Base-by-base conservation (phyloP, 2,888 invertebrate species). In the Plemyria rubiginata region DNA sequence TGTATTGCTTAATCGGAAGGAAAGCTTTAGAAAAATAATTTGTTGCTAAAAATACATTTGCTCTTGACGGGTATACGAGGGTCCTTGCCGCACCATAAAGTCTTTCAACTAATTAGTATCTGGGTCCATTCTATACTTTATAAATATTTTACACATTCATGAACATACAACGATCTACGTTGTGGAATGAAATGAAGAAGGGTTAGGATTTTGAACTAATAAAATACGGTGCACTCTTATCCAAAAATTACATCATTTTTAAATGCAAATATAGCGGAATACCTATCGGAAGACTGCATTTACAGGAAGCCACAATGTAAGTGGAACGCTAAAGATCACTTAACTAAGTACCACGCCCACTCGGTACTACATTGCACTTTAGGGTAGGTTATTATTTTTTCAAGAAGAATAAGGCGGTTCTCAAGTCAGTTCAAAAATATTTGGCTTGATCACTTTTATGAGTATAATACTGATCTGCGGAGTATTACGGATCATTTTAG, bases 241-340 rank as follows among this genome's bases (percentile, higher is more conserved):
- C 74, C 67, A 66, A 68, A 73, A 75, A 73, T 77, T 82, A 87
- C 82, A 86, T 82, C 82, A 81, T 86, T 82, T 86, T 86, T 88
- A 88, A 92, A 91, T 90, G 90, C 90, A 87, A 56, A 85, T 82
- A 84, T 81, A 87, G 86, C 86, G 85, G 89, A 89, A 90, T 81
- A 91, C 82, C 90, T 91, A 91, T 88, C 90, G 92, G 92, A 92
- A 92, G 92, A 92, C 92, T 90, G 90, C 84, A 85, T 87, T 91
- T 81, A 87, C 85, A 90, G 92, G 92, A 92, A 92, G 92, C 92
- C 92, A 91, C 87, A 82, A 86, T 85, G 86, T 86, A 85, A 79
- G 81, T 82, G 87, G 84, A 87, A 87, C 87, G 85, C 86, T 86
- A 87, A 85, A 82, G 84, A 86, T 84, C 83, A 85, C 90, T 88